Percentiles rank a stretch among this genome's conserved stretches.
Conservation (phyloP, 2,888 invertebrate species). For the Nomada goodeniana region DNA sequence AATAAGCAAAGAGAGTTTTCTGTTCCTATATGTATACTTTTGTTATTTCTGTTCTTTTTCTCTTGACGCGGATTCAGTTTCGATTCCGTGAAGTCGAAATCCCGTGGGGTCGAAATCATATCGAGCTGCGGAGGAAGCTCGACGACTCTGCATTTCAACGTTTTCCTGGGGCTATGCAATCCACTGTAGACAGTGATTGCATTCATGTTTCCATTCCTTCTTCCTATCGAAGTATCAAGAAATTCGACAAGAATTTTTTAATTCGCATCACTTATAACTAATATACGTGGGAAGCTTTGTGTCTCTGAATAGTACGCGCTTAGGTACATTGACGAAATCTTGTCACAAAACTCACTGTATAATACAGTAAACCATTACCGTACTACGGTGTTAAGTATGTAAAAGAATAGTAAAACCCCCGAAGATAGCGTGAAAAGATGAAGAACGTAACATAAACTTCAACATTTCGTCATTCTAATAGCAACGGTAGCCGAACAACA, state of each 20-base stretch:
- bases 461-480: too few species aligned
- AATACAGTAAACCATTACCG: too few species aligned
- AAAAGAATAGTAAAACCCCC: too few species aligned
- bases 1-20: constrained; percentile 14
- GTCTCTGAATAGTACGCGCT: too few species aligned
- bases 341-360: too few species aligned
- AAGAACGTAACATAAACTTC: too few species aligned
- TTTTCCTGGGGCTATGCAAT: constrained; percentile 39
- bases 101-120: constrained; percentile 57
- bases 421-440: too few species aligned
- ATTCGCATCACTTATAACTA: background rate
- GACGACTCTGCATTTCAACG: constrained; percentile 34
- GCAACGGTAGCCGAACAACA: too few species aligned
- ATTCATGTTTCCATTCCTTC: constrained; percentile 26
- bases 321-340: too few species aligned
- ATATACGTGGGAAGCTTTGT: too few species aligned
- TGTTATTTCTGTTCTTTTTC: constrained; percentile 12
- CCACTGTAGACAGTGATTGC: constrained; percentile 32
- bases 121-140: constrained; percentile 43
- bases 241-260: background rate
- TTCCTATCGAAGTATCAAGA: background rate
- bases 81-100: constrained; percentile 31
- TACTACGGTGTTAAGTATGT: too few species aligned
- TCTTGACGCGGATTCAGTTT: constrained; percentile 17
- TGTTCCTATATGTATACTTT: background rate